Percentiles rank a stretch among this genome's conserved stretches.
phyloP scores from a whole-genome alignment of 2,888 invertebrate genomes.

The Cheilosia soror region DNA sequence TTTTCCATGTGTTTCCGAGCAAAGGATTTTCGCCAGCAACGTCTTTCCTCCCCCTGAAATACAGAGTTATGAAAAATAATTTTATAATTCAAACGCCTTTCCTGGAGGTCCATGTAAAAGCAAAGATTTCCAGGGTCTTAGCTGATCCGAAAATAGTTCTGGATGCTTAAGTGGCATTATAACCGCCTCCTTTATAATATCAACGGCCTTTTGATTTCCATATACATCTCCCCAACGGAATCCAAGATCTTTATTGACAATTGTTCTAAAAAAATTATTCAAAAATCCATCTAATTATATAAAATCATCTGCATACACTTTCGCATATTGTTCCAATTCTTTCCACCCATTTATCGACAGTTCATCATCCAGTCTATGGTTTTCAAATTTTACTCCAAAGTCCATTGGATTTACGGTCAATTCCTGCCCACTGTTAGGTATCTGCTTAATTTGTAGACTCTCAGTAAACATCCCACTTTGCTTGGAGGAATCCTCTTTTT shows the following conservation, averaged over 20 bases:
- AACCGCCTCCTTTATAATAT: constrained; percentile 92
- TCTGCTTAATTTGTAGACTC: constrained; percentile 63
- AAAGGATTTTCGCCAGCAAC: constrained; percentile 93
- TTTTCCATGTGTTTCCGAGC: constrained; percentile 88
- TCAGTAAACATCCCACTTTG: constrained; percentile 19
- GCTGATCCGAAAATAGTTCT: constrained; percentile 87
- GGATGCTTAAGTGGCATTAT: constrained; percentile 92
- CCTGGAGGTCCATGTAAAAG: constrained; percentile 86
- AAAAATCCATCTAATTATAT: too few species aligned
- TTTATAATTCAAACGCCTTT: constrained; percentile 5
- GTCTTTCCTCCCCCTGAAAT: constrained; percentile 92
- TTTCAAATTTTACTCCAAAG: constrained; percentile 50
- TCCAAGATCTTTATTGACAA: constrained; percentile 84
- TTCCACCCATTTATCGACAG: constrained; percentile 41
- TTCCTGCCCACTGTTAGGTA: constrained; percentile 61
- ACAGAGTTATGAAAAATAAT: neutral
- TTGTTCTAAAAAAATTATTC: constrained; percentile 34
- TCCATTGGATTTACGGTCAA: constrained; percentile 49
- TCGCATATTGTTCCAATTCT: constrained; percentile 57
- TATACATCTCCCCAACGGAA: constrained; percentile 93
- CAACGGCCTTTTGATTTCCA: constrained; percentile 90
- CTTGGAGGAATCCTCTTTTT: constrained; percentile 47
- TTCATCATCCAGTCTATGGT: constrained; percentile 35
- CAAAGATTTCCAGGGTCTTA: constrained; percentile 94
- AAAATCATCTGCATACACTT: constrained; percentile 22